These are phyloP conservation scores for Laothoe populi DNA, from an alignment of 2,888 invertebrate genomes.

Conservation along the genomic window DNA sequence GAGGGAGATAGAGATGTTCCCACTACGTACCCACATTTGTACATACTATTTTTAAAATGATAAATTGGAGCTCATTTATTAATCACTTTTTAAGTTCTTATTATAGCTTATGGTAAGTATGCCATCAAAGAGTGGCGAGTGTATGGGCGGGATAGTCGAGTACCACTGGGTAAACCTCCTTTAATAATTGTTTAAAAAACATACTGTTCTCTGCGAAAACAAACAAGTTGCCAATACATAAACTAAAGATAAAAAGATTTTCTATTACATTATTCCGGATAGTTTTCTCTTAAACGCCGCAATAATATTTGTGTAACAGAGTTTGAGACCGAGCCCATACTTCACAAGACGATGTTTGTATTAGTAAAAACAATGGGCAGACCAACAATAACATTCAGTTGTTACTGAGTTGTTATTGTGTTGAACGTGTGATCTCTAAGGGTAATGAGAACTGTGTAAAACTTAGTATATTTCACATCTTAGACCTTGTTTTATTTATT, in stretches of 20 bases:
- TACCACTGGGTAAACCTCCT: no score
- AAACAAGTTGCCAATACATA: neutral
- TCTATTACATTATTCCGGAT: neutral
- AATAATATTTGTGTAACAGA: conserved; percentile 6
- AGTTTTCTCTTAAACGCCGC: neutral
- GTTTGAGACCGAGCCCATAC: neutral
- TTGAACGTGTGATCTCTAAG: neutral
- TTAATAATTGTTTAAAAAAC: no score
- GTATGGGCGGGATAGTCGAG: no score
- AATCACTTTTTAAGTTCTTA: no score
- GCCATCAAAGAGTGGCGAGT: no score
- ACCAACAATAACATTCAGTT: conserved; percentile 6
- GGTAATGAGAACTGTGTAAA: neutral
- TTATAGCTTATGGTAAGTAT: no score
- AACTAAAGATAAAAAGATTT: neutral
- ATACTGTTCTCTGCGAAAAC: neutral
- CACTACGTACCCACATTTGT: no score
- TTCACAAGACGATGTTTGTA: conserved; percentile 4
- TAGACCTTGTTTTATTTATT: no score
- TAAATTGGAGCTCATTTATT: no score
- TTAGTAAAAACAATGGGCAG: neutral
- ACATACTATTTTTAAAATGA: no score
- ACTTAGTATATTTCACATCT: no score
- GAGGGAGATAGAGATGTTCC: no score
- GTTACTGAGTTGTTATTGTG: neutral